phyloP scores from a whole-genome alignment of 1,140 invertebrate genomes.

The Epicauta chinensis region DNA sequence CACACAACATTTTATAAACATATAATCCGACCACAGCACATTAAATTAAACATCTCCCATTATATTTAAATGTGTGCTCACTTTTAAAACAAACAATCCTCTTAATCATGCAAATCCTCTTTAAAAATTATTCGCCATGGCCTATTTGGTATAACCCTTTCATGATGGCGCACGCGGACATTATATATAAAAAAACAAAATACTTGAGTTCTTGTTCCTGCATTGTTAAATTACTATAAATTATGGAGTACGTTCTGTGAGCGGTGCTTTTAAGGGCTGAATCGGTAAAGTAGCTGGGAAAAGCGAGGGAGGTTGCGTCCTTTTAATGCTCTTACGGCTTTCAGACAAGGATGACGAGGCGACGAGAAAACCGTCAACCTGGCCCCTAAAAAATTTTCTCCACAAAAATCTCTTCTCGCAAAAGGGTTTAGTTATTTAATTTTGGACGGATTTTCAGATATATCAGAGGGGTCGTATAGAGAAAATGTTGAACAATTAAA shows the following conservation, averaged over 20 bases:
- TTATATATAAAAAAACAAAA: conserved; percentile 20
- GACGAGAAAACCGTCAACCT: conserved; percentile 14
- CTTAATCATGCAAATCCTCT: conserved; percentile 27
- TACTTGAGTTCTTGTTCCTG: conserved; percentile 21
- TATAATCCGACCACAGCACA: conserved; percentile 7
- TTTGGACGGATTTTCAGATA: background rate
- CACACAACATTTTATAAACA: conserved; percentile 11
- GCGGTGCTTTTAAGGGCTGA: conserved; percentile 29
- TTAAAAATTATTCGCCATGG: conserved; percentile 22
- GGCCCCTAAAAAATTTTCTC: background rate
- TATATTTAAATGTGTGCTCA: conserved; percentile 20
- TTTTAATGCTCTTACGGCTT: conserved; percentile 32
- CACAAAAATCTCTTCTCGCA: background rate
- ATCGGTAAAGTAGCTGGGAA: conserved; percentile 24
- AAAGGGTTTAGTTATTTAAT: conserved; percentile 12
- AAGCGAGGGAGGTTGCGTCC: conserved; percentile 18
- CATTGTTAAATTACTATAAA: conserved; percentile 35
- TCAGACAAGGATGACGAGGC: conserved; percentile 22
- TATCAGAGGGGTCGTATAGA: conserved; percentile 3
- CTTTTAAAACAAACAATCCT: conserved; percentile 24
- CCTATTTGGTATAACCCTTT: conserved; percentile 13
- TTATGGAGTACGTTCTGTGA: conserved; percentile 30
- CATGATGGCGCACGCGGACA: conserved; percentile 11
- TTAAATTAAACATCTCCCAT: conserved; percentile 27
- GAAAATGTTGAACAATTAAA: conserved; percentile 14